A percentile compares a stretch with the other conserved stretches of the same genome.
These are phyloP conservation scores for Haliaeetus leucogaster DNA, from an alignment of 2,113 vertebrate genomes.

Conservation along the genomic window DNA sequence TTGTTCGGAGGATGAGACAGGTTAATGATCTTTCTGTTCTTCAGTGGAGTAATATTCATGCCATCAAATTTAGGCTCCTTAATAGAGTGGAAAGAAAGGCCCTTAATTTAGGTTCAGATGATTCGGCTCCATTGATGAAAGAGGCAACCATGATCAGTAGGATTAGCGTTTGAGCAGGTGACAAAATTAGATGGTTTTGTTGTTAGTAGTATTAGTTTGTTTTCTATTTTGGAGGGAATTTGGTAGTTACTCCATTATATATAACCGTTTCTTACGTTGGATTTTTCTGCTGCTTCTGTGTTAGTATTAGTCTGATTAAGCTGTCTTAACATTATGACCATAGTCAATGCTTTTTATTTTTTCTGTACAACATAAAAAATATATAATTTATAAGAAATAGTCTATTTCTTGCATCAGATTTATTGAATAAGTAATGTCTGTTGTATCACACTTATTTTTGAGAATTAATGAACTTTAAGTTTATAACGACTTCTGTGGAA, in stretches of 20 bases:
- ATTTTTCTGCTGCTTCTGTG: neutral
- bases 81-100: neutral
- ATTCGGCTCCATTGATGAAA: neutral
- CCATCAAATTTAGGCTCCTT: neutral
- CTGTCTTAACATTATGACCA: neutral
- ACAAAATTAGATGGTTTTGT: neutral
- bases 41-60: neutral
- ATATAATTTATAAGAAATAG: neutral
- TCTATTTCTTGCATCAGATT: neutral
- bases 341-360: neutral
- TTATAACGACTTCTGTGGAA: neutral
- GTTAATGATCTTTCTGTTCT: neutral
- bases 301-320: neutral
- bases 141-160: neutral
- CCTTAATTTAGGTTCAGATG: neutral
- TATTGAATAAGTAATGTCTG: neutral
- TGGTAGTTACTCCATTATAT: neutral
- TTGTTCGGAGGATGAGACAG: neutral
- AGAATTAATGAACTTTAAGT: neutral
- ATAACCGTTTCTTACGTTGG: neutral
- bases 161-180: neutral
- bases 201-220: neutral
- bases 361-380: neutral
- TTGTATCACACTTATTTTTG: neutral
- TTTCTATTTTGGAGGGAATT: neutral